Conservation (phyloP, 2,113 vertebrate genomes). For the Ailuropoda melanoleuca region DNA sequence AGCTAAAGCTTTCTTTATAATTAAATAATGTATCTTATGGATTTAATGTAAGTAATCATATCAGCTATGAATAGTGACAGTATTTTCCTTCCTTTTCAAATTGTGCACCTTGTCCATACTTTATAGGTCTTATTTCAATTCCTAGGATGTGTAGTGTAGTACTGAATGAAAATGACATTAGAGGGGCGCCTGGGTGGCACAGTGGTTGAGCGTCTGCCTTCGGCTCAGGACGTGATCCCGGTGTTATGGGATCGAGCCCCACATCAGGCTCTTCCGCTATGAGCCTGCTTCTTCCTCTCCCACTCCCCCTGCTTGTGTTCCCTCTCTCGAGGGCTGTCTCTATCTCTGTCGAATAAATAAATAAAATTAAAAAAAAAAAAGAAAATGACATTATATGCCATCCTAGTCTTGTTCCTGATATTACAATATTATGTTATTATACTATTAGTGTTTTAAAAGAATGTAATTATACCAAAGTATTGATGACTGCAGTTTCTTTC, state of each 20-base stretch:
- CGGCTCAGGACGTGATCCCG: no score
- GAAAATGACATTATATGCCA: neutral
- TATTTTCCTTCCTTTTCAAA: neutral
- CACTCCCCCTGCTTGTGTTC: no score
- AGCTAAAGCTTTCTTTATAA: neutral
- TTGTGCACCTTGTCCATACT: neutral
- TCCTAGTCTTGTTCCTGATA: neutral
- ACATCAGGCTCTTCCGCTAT: no score
- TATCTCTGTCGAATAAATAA: no score
- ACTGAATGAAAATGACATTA: neutral
- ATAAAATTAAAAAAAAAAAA: no score
- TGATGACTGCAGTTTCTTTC: neutral
- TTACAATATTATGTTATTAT: neutral
- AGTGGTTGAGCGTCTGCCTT: no score
- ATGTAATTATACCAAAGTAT: slow-evolving; percentile 5
- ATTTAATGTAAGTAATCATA: neutral
- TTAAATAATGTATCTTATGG: neutral
- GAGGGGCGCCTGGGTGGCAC: no score
- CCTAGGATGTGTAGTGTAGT: neutral
- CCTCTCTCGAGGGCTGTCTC: no score
- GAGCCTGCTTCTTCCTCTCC: no score
- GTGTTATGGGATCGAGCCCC: no score
- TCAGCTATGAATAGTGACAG: neutral
- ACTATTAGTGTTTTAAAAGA: slow-evolving; percentile 32
- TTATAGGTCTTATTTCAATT: neutral